A percentile compares a stretch with the other conserved stretches of the same genome.
These are phyloP conservation scores for Incurvaria masculella DNA, from an alignment of 2,888 invertebrate species.

Conservation along the genomic window DNA sequence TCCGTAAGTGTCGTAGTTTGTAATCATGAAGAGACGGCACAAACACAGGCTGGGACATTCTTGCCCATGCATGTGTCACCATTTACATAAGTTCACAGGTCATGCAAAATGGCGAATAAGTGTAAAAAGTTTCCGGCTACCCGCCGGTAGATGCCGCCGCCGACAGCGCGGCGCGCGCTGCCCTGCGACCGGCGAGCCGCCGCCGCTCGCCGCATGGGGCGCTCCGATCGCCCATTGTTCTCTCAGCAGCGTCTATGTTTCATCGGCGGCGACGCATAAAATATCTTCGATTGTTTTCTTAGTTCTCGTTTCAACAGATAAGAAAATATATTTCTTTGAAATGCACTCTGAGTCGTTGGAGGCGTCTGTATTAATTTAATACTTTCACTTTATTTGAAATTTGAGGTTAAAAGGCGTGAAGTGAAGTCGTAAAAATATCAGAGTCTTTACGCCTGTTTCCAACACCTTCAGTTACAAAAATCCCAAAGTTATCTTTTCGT, in stretches of 20 bases:
- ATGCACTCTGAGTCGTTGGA: too few species aligned
- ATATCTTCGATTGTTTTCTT: slow-evolving; percentile 13
- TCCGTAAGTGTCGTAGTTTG: too few species aligned
- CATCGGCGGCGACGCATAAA: slow-evolving; percentile 56
- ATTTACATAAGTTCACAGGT: slow-evolving; percentile 18
- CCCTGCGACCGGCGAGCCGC: slow-evolving; percentile 17
- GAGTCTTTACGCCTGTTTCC: too few species aligned
- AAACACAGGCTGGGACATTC: too few species aligned
- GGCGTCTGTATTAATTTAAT: too few species aligned
- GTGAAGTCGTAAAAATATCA: too few species aligned
- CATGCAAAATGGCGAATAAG: slow-evolving; percentile 1
- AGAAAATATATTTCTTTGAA: not conserved
- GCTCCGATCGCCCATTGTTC: slow-evolving; percentile 52
- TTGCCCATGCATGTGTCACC: slow-evolving; percentile 16
- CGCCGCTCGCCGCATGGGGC: slow-evolving; percentile 49
- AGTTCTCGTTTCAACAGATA: not conserved
- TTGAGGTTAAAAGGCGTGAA: too few species aligned
- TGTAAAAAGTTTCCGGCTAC: slow-evolving; percentile 28
- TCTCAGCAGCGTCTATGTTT: slow-evolving; percentile 35
- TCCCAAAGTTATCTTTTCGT: too few species aligned
- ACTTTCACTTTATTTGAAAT: too few species aligned
- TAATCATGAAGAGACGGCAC: too few species aligned
- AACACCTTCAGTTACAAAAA: too few species aligned
- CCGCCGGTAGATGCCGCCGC: slow-evolving; percentile 46
- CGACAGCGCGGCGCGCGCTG: slow-evolving; percentile 15